These are phyloP conservation scores for Gymnosoma rotundatum DNA, from an alignment of 2,888 invertebrate genomes.

Conservation along the genomic window DNA sequence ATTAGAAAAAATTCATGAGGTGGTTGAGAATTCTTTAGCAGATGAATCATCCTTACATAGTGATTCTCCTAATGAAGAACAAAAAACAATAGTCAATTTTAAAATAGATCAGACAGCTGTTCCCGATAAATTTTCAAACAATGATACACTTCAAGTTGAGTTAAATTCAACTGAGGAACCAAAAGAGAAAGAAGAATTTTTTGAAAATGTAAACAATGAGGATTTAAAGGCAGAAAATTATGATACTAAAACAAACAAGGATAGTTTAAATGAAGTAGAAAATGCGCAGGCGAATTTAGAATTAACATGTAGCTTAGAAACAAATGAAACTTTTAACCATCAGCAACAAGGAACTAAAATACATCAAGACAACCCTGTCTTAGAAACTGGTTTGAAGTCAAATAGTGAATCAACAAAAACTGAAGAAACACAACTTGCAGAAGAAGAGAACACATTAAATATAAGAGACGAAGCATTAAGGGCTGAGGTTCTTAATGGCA, in stretches of 20 bases:
- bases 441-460: background rate
- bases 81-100: background rate
- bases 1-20: background rate
- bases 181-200: background rate
- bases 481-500: background rate
- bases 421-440: background rate
- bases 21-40: background rate
- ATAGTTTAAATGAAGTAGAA: background rate
- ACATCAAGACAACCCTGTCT: background rate
- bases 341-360: background rate
- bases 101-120: background rate
- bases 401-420: conserved; percentile 2
- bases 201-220: background rate
- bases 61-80: background rate
- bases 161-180: background rate
- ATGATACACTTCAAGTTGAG: background rate
- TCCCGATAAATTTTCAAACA: background rate
- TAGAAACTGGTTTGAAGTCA: background rate
- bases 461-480: background rate
- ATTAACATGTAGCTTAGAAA: background rate
- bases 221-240: background rate
- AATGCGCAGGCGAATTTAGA: background rate
- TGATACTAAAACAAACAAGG: background rate
- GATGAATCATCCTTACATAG: background rate
- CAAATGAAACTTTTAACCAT: background rate